Evolutionary conservation across 2,797 vertebrate species (phyloP).

Genomic region (Lutra lutra): DNA sequence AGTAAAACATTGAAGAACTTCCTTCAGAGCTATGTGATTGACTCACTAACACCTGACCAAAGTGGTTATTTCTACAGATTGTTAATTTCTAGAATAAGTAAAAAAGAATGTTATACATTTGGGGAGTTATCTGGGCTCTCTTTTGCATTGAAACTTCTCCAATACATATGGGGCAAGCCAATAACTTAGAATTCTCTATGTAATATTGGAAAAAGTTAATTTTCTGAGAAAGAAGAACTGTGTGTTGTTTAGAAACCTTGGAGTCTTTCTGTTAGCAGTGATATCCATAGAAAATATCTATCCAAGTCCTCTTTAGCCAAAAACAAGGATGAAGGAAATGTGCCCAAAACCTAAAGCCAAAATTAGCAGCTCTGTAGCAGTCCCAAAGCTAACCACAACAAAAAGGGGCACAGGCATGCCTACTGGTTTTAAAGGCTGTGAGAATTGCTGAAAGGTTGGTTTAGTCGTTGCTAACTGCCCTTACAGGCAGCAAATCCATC

Average conservation of each 20-base stretch:
- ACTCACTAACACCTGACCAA: too few species aligned
- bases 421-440: not conserved
- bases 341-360: not conserved
- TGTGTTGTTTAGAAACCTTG: not conserved
- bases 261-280: not conserved
- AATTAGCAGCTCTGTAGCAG: not conserved
- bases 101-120: not conserved
- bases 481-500: slow-evolving; percentile 76
- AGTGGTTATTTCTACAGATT: not conserved
- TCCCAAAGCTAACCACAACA: too few species aligned
- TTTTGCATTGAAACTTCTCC: not conserved
- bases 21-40: not conserved
- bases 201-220: not conserved
- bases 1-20: not conserved
- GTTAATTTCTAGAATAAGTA: not conserved
- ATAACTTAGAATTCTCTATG: not conserved
- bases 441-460: slow-evolving; percentile 26
- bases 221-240: not conserved
- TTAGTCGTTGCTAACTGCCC: not conserved
- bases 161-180: not conserved
- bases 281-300: not conserved
- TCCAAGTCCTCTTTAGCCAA: not conserved
- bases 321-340: not conserved
- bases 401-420: not conserved
- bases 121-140: not conserved